Evolutionary conservation across 2,888 invertebrate species (phyloP).

Genomic region (Dasysyrphus albostriatus): DNA sequence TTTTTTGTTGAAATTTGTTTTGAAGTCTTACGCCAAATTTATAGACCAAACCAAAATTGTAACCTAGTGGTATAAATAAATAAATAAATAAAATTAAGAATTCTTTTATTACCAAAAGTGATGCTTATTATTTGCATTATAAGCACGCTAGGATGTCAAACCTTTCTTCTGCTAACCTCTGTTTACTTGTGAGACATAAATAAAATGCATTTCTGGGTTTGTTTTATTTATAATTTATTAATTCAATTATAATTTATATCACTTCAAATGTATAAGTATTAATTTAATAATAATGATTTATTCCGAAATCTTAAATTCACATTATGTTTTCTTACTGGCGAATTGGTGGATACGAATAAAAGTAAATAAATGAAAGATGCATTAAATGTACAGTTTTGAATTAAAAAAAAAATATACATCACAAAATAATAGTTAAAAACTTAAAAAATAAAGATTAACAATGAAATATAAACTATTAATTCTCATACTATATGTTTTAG

Average conservation of each 20-base stretch:
- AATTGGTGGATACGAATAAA: constrained; percentile 50
- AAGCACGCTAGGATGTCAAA: no score
- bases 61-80: no score
- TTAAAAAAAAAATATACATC: constrained; percentile 2
- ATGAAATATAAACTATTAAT: neutral
- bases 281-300: constrained; percentile 74
- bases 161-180: no score
- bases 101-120: no score
- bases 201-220: constrained; percentile 33
- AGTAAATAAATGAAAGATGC: constrained; percentile 18
- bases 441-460: constrained; percentile 2
- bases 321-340: constrained; percentile 52
- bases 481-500: constrained; percentile 1
- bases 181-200: neutral
- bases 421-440: neutral
- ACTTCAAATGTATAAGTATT: constrained; percentile 76
- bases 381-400: constrained; percentile 45
- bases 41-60: no score
- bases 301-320: constrained; percentile 72
- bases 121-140: no score
- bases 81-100: no score
- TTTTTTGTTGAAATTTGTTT: no score
- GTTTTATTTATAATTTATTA: constrained; percentile 69
- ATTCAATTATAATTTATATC: constrained; percentile 75
- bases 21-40: no score